Conservation (phyloP, 37 sponge, comb jelly and placozoan species). For the Oscarella lobularis region DNA sequence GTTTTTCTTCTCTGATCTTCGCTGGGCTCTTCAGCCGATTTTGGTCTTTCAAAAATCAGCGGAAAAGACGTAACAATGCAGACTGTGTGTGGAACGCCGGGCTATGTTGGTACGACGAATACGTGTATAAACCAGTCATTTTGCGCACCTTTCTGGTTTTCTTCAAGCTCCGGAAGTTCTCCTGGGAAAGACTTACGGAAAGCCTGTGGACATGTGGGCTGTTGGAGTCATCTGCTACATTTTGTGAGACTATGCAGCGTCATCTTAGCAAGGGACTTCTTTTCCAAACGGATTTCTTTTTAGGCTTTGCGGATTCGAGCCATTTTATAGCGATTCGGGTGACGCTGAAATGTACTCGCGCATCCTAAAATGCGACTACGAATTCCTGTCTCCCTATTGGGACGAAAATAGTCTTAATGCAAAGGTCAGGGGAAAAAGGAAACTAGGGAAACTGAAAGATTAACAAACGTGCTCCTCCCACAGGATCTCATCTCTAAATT, state of each 20-base stretch:
- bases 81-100: slow-evolving; percentile 27
- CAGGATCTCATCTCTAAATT: slow-evolving; percentile 4
- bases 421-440: background rate
- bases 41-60: slow-evolving; percentile 21
- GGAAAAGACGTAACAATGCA: background rate
- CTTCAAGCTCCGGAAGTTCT: slow-evolving; percentile 26
- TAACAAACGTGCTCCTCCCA: background rate
- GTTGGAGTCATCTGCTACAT: slow-evolving; percentile 19
- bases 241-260: slow-evolving; percentile 6
- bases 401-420: background rate
- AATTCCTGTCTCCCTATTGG: slow-evolving; percentile 6
- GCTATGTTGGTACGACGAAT: slow-evolving; percentile 22
- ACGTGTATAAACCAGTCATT: background rate
- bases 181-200: slow-evolving; percentile 11
- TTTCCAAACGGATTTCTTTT: background rate
- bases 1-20: too few relatives aligned
- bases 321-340: background rate
- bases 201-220: slow-evolving; percentile 22
- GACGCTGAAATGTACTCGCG: background rate
- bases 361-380: background rate
- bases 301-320: slow-evolving; percentile 9
- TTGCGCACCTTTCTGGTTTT: background rate
- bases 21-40: slow-evolving; percentile 18
- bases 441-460: background rate
- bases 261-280: background rate